phyloP scores from a whole-genome alignment of 2,113 vertebrate genomes.

The Ginglymostoma cirratum region DNA sequence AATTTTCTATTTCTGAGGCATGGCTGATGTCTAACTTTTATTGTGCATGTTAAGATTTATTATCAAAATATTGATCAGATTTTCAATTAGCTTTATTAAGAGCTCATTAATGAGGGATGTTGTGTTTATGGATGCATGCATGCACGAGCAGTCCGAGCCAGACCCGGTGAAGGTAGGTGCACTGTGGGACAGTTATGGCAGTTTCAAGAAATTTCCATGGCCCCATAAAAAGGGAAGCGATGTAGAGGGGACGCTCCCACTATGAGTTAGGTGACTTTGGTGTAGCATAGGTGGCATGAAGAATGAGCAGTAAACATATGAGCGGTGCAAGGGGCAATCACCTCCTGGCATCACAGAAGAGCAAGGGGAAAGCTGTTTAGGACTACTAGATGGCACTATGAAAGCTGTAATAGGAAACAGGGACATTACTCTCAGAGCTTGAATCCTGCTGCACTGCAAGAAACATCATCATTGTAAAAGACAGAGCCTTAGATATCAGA shows the following conservation, averaged over 20 bases:
- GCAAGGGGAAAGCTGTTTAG: not conserved
- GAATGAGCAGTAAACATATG: not conserved
- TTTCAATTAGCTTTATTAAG: not conserved
- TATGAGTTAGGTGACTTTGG: not conserved
- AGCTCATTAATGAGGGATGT: not conserved
- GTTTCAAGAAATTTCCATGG: not conserved
- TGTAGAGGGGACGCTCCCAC: not conserved
- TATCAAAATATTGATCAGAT: not conserved
- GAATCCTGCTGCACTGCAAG: not conserved
- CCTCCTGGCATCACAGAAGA: not conserved
- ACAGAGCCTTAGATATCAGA: not conserved
- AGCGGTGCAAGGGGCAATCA: not conserved
- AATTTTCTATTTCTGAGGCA: not conserved
- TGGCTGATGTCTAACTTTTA: not conserved
- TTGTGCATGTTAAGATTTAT: not conserved
- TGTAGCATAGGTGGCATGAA: not conserved
- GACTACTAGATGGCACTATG: not conserved
- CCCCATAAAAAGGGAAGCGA: not conserved
- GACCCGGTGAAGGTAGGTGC: not conserved
- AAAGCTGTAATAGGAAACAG: not conserved
- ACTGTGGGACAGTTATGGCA: not conserved
- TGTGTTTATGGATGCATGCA: not conserved
- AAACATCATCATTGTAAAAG: not conserved
- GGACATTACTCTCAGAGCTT: not conserved
- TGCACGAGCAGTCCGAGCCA: not conserved